phyloP scores from a whole-genome alignment of 1,140 invertebrate genomes.

The Papilio helenus region DNA sequence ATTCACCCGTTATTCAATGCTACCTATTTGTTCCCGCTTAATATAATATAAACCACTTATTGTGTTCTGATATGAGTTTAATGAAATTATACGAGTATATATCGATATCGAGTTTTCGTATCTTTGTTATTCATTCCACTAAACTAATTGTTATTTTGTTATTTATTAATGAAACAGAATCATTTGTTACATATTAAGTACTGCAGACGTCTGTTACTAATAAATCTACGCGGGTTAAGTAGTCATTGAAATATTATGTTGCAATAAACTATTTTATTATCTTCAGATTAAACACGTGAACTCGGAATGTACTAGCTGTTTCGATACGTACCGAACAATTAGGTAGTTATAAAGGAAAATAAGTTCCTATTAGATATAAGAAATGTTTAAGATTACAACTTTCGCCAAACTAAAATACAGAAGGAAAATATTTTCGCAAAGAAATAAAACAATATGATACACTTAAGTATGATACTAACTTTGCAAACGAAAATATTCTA shows the following conservation, averaged over 20 bases:
- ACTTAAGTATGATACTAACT: conserved; percentile 21
- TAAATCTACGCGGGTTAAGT: no score
- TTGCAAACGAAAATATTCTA: background rate
- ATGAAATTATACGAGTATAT: background rate
- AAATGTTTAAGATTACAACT: background rate
- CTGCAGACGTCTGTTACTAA: no score
- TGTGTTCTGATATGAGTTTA: background rate
- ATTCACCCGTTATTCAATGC: background rate
- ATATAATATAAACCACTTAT: background rate
- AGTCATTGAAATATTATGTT: no score
- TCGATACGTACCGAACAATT: no score
- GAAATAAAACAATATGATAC: conserved; percentile 10
- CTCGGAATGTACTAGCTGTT: no score
- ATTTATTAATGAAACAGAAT: background rate
- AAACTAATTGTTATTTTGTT: background rate
- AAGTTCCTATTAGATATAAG: background rate
- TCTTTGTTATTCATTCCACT: conserved; percentile 3
- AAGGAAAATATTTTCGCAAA: background rate
- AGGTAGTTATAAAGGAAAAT: background rate
- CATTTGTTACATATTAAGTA: background rate
- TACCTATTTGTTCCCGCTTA: background rate
- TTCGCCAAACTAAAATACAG: background rate
- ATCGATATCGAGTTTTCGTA: background rate
- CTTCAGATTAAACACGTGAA: no score
- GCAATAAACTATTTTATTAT: no score